phyloP scores from a whole-genome alignment of 2,113 vertebrate species.

The Carassius gibelio region DNA sequence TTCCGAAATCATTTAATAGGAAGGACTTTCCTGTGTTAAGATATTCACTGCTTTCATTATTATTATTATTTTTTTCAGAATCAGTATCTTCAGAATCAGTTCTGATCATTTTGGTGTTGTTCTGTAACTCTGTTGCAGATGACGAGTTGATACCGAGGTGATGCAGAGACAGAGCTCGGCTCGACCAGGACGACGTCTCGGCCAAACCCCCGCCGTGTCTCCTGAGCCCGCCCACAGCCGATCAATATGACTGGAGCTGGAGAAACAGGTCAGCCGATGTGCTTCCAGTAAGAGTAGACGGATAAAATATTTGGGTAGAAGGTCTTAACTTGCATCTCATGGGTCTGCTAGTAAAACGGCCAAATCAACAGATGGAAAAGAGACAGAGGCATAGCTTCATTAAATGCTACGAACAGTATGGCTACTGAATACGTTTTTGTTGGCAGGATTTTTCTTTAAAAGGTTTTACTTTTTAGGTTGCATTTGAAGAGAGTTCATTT shows the following conservation, averaged over 20 bases:
- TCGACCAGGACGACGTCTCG: background rate
- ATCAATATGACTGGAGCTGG: constrained; percentile 44
- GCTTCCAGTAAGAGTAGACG: constrained; percentile 47
- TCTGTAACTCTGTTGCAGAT: constrained; percentile 7
- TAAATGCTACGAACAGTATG: background rate
- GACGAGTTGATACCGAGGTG: constrained; percentile 3
- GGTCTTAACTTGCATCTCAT: background rate
- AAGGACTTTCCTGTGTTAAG: background rate
- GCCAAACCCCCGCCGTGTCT: constrained; percentile 10
- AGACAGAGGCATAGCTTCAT: background rate
- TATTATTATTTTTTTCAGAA: background rate
- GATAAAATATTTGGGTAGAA: constrained; percentile 13
- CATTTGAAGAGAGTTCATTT: background rate
- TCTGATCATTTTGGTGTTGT: background rate
- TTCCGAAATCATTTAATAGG: background rate
- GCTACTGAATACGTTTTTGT: background rate
- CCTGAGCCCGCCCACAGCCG: background rate
- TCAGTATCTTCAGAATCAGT: background rate
- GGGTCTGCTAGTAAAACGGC: background rate
- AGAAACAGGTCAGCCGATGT: constrained; percentile 42
- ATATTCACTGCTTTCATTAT: background rate
- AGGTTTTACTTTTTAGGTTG: background rate
- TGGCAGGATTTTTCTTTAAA: background rate
- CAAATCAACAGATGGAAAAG: background rate
- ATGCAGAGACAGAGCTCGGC: background rate